Conservation (phyloP, 1,140 invertebrate species). For the Scaptodrosophila lebanonensis region DNA sequence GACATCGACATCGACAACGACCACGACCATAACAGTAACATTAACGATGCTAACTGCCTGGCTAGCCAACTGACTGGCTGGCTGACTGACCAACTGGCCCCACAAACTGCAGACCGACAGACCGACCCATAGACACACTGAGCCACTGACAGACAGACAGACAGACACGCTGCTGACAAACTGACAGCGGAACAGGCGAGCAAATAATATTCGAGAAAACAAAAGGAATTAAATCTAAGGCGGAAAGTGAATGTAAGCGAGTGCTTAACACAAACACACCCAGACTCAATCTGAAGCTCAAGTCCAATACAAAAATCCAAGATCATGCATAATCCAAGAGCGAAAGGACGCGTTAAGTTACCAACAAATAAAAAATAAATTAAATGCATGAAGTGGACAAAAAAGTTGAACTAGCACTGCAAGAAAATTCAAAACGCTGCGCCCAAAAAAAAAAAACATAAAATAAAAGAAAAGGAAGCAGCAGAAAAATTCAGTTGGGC, state of each 20-base stretch:
- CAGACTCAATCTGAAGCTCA: no score
- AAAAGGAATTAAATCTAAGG: slow-evolving; percentile 7
- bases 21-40: slow-evolving; percentile 7
- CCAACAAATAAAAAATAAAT: no score
- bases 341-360: no score
- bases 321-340: no score
- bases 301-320: no score
- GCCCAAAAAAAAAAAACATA: slow-evolving; percentile 1
- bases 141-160: slow-evolving; percentile 5
- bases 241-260: slow-evolving; percentile 11
- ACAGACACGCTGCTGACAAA: neutral
- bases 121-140: no score
- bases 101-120: neutral
- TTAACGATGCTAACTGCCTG: slow-evolving; percentile 10
- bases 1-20: slow-evolving; percentile 8
- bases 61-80: slow-evolving; percentile 7
- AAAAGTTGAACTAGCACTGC: no score
- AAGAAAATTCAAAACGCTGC: neutral
- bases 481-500: slow-evolving; percentile 36
- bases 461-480: slow-evolving; percentile 13
- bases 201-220: slow-evolving; percentile 17
- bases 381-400: no score
- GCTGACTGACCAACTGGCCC: slow-evolving; percentile 25
- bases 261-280: neutral
- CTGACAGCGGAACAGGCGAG: slow-evolving; percentile 12